Evolutionary conservation across 2,797 vertebrate genomes (phyloP).

Genomic region (Chloroceryle inda): DNA sequence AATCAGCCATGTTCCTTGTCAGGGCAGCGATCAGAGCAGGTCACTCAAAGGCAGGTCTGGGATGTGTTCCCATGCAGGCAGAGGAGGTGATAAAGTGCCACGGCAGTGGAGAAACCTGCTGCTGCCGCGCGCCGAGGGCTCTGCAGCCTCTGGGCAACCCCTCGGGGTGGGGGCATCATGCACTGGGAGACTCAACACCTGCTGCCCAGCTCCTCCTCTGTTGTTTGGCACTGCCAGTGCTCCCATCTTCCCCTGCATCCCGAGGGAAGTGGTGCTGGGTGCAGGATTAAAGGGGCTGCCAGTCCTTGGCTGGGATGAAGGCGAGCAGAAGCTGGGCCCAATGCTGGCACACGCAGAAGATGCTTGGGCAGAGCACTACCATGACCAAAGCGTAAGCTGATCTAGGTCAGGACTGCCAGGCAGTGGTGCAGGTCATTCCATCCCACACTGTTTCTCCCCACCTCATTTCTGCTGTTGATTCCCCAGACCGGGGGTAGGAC

Average conservation of each 20-base stretch:
- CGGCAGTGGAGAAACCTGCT: accelerated
- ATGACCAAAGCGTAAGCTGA: background rate
- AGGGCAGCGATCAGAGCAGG: background rate
- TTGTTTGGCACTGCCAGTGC: background rate
- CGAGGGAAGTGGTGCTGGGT: accelerated
- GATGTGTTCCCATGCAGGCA: accelerated
- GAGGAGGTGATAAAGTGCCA: background rate
- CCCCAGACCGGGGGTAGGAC: background rate
- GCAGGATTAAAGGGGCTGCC: background rate
- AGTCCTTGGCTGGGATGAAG: accelerated
- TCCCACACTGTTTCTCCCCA: accelerated
- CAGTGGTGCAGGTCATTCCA: background rate
- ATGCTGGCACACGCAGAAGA: background rate
- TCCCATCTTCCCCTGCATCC: accelerated
- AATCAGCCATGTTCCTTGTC: background rate
- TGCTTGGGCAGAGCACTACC: background rate
- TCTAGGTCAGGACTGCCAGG: background rate
- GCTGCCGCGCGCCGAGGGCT: accelerated
- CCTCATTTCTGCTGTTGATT: background rate
- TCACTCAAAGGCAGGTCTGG: background rate
- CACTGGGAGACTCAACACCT: background rate
- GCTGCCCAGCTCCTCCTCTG: background rate
- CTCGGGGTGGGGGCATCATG: background rate
- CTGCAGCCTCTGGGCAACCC: background rate
- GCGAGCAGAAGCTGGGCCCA: background rate